Percentiles rank a stretch among this genome's conserved stretches.
Conservation (phyloP, 2,797 vertebrate species). For the Holocentrus rufus region DNA sequence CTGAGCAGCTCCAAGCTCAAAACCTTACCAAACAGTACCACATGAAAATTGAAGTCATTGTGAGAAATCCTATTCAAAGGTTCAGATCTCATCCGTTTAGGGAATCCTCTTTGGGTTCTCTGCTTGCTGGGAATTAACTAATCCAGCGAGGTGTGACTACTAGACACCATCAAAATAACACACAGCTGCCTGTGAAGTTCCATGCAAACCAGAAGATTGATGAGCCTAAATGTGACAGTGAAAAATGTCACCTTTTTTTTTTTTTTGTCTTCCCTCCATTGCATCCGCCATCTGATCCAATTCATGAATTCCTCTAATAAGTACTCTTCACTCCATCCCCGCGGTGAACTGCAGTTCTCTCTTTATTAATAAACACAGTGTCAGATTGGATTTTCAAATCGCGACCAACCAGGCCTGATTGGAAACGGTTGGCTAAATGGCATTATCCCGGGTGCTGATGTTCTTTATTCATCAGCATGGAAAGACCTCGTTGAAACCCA, state of each 20-base stretch:
- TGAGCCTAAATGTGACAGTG: too few species aligned
- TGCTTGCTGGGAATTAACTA: not conserved
- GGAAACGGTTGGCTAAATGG: constrained; percentile 3
- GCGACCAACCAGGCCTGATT: not conserved
- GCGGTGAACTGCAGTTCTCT: not conserved
- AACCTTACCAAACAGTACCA: constrained; percentile 12
- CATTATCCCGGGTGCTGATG: constrained; percentile 9
- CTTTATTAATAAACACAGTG: not conserved
- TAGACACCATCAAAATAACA: too few species aligned
- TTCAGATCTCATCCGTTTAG: not conserved
- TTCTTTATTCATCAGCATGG: constrained; percentile 25
- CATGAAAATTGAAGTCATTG: not conserved
- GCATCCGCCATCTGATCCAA: constrained; percentile 18
- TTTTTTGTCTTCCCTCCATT: not conserved
- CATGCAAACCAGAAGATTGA: not conserved
- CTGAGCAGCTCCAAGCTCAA: not conserved
- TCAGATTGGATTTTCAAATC: not conserved
- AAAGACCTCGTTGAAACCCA: constrained; percentile 19
- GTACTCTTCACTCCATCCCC: not conserved
- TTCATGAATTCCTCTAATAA: constrained; percentile 13
- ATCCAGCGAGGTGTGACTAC: not conserved
- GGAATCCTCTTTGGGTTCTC: not conserved
- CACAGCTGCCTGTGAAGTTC: too few species aligned
- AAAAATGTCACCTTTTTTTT: too few species aligned
- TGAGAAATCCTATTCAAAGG: constrained; percentile 18